phyloP scores from a whole-genome alignment of 2,113 vertebrate species.

The Menura novaehollandiae region DNA sequence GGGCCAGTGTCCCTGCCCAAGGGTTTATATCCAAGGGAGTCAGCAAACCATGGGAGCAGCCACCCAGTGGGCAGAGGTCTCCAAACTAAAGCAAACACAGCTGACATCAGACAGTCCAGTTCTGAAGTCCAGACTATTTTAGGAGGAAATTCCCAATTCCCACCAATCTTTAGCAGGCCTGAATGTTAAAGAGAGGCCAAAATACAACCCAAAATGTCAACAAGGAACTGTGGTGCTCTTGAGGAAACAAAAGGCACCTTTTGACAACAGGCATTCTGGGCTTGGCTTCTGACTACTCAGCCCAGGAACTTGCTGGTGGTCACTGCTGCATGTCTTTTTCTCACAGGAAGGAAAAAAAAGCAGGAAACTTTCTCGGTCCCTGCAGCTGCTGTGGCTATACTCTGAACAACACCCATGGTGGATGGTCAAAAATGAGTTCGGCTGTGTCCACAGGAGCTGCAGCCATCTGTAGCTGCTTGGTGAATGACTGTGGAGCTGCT shows the following conservation, averaged over 20 bases:
- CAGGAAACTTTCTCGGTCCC: background rate
- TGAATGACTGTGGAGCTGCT: background rate
- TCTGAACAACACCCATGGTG: background rate
- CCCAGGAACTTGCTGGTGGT: background rate
- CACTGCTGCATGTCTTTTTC: background rate
- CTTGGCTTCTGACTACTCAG: background rate
- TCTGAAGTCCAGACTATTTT: background rate
- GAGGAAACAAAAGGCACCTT: background rate
- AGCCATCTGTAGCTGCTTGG: background rate
- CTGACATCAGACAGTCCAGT: too few species aligned
- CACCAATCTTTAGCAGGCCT: background rate
- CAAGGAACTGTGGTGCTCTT: background rate
- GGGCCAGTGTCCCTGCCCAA: fast-evolving
- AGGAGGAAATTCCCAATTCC: background rate
- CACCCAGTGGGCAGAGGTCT: background rate
- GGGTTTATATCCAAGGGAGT: fast-evolving
- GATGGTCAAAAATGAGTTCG: background rate
- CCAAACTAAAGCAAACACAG: background rate
- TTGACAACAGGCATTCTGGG: background rate
- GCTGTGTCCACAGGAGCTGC: background rate
- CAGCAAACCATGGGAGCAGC: background rate
- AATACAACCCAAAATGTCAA: background rate
- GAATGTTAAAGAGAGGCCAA: background rate
- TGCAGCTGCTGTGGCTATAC: background rate
- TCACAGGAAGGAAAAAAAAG: background rate